Percentiles rank a stretch among this genome's conserved stretches.
phyloP scores from a whole-genome alignment of 2,888 invertebrate species.

The Drosophila yooni region DNA sequence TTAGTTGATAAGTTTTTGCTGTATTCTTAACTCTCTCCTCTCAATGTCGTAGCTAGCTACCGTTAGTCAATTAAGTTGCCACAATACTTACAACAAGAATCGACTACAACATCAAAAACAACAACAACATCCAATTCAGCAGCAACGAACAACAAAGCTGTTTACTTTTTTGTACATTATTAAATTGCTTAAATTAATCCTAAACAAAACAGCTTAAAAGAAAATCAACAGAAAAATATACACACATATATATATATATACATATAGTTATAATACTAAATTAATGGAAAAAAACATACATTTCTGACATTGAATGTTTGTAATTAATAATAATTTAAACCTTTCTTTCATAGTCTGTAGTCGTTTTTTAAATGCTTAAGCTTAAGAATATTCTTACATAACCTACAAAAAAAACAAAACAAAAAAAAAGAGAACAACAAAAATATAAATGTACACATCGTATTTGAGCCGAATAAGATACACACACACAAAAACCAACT shows the following conservation, averaged over 20 bases:
- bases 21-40: conserved; percentile 35
- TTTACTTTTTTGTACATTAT: conserved; percentile 60
- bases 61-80: conserved; percentile 79
- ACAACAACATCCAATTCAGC: conserved; percentile 15
- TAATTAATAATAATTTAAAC: conserved; percentile 61
- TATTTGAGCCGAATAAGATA: conserved; percentile 49
- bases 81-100: conserved; percentile 66
- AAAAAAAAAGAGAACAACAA: conserved; percentile 20
- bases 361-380: conserved; percentile 79
- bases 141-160: conserved; percentile 35
- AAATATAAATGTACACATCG: conserved; percentile 22
- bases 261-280: conserved; percentile 48
- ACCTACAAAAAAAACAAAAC: conserved; percentile 43
- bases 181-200: conserved; percentile 33
- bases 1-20: conserved; percentile 41
- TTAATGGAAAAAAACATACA: conserved; percentile 43
- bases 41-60: conserved; percentile 62
- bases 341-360: conserved; percentile 69
- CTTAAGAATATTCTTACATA: conserved; percentile 68
- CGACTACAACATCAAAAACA: conserved; percentile 32
- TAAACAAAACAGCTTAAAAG: conserved; percentile 11
- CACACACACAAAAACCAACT: conserved; percentile 51
- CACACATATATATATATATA: conserved; percentile 30
- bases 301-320: conserved; percentile 71
- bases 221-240: conserved; percentile 28